A percentile compares a stretch with the other conserved stretches of the same genome.
phyloP scores from a whole-genome alignment of 2,888 invertebrate genomes.

The Meteorus cinctellus region DNA sequence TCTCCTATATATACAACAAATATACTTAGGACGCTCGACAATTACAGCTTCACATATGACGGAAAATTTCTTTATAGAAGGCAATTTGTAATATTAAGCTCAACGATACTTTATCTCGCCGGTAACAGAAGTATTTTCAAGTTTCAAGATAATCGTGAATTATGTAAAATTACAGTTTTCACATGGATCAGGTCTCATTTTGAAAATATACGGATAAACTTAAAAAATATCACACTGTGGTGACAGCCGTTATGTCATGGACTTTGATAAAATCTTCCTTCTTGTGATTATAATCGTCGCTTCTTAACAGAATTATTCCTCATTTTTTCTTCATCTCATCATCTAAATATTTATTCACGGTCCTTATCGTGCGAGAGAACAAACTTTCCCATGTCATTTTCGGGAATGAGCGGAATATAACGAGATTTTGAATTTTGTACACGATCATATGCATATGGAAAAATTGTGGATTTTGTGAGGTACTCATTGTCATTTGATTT shows the following conservation, averaged over 20 bases:
- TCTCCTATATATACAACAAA: constrained; percentile 67
- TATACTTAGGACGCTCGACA: constrained; percentile 63
- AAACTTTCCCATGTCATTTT: constrained; percentile 64
- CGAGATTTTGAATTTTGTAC: constrained; percentile 68
- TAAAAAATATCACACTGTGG: not conserved
- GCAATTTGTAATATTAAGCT: too few species aligned
- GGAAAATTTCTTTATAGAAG: too few species aligned
- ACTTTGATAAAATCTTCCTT: not conserved
- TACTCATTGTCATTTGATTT: constrained; percentile 32
- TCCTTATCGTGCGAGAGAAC: constrained; percentile 57
- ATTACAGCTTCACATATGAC: not conserved
- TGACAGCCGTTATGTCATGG: constrained; percentile 17
- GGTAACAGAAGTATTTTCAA: constrained; percentile 54
- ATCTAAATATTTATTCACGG: constrained; percentile 52
- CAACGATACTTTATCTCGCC: too few species aligned
- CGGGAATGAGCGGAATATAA: constrained; percentile 69
- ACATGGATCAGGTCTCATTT: not conserved
- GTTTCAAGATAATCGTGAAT: constrained; percentile 65
- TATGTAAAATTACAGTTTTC: constrained; percentile 34
- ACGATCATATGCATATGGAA: constrained; percentile 70
- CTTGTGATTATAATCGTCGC: not conserved
- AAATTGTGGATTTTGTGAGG: constrained; percentile 58
- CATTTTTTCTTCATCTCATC: not conserved
- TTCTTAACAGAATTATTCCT: not conserved
- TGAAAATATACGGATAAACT: not conserved